Conservation (phyloP, 2,797 vertebrate species). For the Myotis planiceps region DNA sequence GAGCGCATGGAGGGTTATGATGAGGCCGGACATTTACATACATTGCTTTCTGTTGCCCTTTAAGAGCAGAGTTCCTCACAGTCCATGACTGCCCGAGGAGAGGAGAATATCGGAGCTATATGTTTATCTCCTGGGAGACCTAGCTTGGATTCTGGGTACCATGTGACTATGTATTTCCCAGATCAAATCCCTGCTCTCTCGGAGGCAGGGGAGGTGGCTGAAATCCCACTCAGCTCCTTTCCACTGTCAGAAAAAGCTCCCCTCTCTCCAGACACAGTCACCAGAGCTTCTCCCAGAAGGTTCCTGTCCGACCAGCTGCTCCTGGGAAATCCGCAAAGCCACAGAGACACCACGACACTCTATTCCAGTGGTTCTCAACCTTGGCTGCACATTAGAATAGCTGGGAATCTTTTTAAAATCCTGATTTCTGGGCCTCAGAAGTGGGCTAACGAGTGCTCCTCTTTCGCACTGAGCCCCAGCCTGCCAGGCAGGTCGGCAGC, state of each 20-base stretch:
- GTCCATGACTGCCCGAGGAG: not conserved
- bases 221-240: not conserved
- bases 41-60: not conserved
- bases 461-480: not conserved
- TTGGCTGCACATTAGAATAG: no score
- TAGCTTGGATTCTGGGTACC: constrained; percentile 19
- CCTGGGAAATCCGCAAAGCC: not conserved
- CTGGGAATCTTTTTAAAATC: no score
- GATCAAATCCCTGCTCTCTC: constrained; percentile 6
- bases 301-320: not conserved
- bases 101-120: not conserved
- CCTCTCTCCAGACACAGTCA: not conserved
- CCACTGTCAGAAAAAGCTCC: not conserved
- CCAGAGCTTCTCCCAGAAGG: constrained; percentile 8
- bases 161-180: not conserved
- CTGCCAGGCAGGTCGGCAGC: not conserved
- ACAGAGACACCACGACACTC: not conserved
- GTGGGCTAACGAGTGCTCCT: not conserved
- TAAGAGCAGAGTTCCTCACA: constrained; percentile 29
- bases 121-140: not conserved
- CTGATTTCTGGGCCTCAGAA: not conserved
- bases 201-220: not conserved
- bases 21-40: not conserved
- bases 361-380: not conserved
- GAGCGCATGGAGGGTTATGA: not conserved